Conservation (phyloP, 1,140 invertebrate genomes). For the Zaprionus tsacasi region DNA sequence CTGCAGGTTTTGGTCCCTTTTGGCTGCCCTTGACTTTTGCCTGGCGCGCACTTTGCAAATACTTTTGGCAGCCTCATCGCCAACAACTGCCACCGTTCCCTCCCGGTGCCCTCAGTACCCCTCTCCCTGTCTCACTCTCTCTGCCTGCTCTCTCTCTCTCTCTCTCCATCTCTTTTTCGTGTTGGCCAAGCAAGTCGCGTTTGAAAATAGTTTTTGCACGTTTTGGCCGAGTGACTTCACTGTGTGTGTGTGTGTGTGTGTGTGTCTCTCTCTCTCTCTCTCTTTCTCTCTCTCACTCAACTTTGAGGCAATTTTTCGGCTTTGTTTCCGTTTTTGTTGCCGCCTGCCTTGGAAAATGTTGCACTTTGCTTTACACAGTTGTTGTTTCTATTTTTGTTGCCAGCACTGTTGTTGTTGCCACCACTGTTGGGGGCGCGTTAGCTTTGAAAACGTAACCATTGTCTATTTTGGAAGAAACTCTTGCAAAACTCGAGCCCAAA, state of each 20-base stretch:
- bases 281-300: conserved; percentile 4
- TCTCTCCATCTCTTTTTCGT: conserved; percentile 29
- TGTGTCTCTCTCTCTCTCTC: too few species aligned
- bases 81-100: conserved; percentile 46
- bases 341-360: conserved; percentile 55
- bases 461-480: conserved; percentile 75
- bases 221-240: conserved; percentile 74
- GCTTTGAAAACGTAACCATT: conserved; percentile 53
- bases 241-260: conserved; percentile 35
- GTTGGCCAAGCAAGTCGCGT: conserved; percentile 54
- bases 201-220: conserved; percentile 77
- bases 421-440: conserved; percentile 41
- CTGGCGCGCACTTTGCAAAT: conserved; percentile 72
- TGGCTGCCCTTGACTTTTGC: conserved; percentile 75
- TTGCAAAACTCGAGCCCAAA: conserved; percentile 41
- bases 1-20: conserved; percentile 33
- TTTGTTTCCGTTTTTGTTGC: conserved; percentile 63
- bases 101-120: too few species aligned
- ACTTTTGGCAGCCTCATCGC: conserved; percentile 77
- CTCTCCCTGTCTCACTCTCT: background rate
- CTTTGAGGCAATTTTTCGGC: conserved; percentile 67
- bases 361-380: conserved; percentile 35
- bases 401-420: conserved; percentile 11
- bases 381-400: conserved; percentile 4
- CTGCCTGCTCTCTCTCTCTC: background rate